A percentile compares a stretch with the other conserved stretches of the same genome.
phyloP scores from a whole-genome alignment of 2,797 vertebrate species.

The Netta rufina region DNA sequence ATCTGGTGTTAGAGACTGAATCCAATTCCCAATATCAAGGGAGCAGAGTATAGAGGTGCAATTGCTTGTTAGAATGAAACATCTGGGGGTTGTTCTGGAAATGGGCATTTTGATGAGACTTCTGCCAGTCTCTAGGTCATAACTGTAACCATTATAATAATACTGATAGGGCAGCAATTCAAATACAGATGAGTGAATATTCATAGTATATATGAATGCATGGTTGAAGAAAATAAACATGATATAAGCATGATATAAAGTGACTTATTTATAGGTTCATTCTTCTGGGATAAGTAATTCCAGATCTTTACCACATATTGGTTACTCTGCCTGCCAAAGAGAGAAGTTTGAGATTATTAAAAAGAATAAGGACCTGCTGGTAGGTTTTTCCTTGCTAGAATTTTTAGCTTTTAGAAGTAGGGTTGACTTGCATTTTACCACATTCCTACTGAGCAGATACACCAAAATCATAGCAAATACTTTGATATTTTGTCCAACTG shows the following conservation, averaged over 20 bases:
- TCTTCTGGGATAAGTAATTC: background rate
- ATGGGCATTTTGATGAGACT: background rate
- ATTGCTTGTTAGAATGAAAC: background rate
- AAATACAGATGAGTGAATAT: background rate
- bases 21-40: background rate
- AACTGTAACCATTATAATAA: background rate
- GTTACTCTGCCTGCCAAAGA: constrained; percentile 25
- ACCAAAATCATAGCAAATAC: background rate
- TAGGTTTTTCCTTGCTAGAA: background rate
- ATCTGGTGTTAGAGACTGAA: background rate
- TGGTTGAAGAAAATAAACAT: constrained; percentile 8
- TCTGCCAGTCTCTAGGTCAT: background rate
- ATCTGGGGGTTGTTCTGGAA: background rate
- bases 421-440: background rate
- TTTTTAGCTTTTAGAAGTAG: background rate
- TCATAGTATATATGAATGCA: background rate
- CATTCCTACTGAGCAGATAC: background rate
- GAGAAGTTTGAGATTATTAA: background rate
- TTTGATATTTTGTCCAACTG: background rate
- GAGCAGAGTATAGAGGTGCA: background rate
- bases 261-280: background rate
- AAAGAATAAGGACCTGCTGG: background rate
- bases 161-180: background rate
- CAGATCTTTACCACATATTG: background rate
- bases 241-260: background rate